A percentile compares a stretch with the other conserved stretches of the same genome.
Evolutionary conservation across 92 coral and sea anemone species (phyloP).

Genomic region (Palythoa grandiflora): DNA sequence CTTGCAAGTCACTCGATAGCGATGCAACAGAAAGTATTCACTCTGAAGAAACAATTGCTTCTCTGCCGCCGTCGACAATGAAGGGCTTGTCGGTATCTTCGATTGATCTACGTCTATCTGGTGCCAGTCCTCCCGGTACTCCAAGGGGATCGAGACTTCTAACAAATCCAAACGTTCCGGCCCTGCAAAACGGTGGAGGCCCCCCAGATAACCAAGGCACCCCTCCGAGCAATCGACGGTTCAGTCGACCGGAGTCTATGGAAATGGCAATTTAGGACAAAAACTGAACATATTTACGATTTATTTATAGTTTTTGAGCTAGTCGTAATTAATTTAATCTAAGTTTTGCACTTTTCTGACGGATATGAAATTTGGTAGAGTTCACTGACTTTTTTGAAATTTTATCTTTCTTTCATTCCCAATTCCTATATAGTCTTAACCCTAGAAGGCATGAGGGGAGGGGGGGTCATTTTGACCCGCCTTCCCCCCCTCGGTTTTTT

Average conservation of each 20-base stretch:
- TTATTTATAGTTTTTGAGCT: too few species aligned
- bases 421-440: too few species aligned
- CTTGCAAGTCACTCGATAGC: neutral
- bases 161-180: neutral
- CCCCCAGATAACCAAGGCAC: neutral
- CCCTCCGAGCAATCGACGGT: neutral
- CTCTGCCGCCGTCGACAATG: neutral
- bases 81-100: neutral
- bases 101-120: neutral
- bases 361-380: too few species aligned
- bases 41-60: neutral
- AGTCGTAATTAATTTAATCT: too few species aligned
- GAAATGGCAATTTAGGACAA: neutral
- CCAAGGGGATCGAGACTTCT: neutral
- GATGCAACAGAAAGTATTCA: neutral
- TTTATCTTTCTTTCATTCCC: too few species aligned
- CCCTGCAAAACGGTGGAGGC: too few species aligned
- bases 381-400: too few species aligned
- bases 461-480: too few species aligned
- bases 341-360: too few species aligned
- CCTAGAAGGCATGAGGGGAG: too few species aligned
- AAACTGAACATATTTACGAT: too few species aligned
- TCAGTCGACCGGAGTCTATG: neutral
- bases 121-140: slow-evolving; percentile 1
- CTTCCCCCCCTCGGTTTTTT: too few species aligned